These are phyloP conservation scores for Nebria brevicollis DNA, from an alignment of 2,888 invertebrate species.

Conservation along the genomic window DNA sequence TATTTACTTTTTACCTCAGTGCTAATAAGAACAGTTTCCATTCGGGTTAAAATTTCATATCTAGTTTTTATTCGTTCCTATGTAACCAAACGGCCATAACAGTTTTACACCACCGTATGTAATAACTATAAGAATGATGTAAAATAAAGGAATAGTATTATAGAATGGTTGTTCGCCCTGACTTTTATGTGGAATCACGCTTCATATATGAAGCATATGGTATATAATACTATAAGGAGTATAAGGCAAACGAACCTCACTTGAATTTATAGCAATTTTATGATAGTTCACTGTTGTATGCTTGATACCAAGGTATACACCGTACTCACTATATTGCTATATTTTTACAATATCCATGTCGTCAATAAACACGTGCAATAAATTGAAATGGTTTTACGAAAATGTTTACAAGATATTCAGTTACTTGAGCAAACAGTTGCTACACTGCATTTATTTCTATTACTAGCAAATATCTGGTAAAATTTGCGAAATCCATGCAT, in stretches of 20 bases:
- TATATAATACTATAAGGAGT: not conserved
- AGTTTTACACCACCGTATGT: not conserved
- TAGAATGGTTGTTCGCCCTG: not conserved
- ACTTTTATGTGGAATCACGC: not conserved
- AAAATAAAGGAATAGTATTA: conserved; percentile 1
- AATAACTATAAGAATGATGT: conserved; percentile 1
- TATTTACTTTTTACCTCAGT: not conserved
- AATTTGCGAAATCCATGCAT: too few relatives aligned
- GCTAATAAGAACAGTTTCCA: not conserved
- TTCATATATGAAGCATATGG: conserved; percentile 1
- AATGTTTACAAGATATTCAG: not conserved
- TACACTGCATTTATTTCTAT: not conserved
- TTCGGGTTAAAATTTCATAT: not conserved
- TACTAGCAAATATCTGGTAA: too few relatives aligned
- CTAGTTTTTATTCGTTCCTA: not conserved
- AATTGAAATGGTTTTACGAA: not conserved
- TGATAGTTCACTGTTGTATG: not conserved
- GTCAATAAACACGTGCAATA: not conserved
- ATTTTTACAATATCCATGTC: not conserved
- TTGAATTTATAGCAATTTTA: conserved; percentile 1
- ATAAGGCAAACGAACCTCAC: not conserved
- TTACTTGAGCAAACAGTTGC: not conserved
- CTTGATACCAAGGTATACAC: not conserved
- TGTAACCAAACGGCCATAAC: not conserved
- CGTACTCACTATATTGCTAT: not conserved